Evolutionary conservation across 1,140 invertebrate species (phyloP).

Genomic region (Macrocentrus cingulum): DNA sequence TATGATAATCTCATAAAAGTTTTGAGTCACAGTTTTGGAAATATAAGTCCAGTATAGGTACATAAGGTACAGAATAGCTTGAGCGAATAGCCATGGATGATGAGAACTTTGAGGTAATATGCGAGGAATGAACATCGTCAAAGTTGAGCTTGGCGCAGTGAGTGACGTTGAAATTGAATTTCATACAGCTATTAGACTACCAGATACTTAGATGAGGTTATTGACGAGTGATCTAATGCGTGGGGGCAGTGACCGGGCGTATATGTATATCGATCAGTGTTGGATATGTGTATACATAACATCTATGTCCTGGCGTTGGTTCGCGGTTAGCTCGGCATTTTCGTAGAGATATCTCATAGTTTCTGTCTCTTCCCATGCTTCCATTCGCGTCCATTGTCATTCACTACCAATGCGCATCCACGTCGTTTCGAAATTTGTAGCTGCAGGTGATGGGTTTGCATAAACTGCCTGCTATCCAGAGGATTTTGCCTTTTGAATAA

Average conservation of each 20-base stretch:
- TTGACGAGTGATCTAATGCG: background rate
- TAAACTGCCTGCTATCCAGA: too few relatives aligned
- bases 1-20: background rate
- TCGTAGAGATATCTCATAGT: too few relatives aligned
- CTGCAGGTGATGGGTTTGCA: too few relatives aligned
- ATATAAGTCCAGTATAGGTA: background rate
- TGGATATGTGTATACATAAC: too few relatives aligned
- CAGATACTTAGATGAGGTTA: background rate
- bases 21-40: background rate
- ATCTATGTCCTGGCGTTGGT: too few relatives aligned
- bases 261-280: too few relatives aligned
- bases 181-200: background rate
- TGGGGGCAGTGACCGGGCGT: background rate
- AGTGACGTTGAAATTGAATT: slow-evolving; percentile 4
- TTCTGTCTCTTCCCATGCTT: too few relatives aligned
- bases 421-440: too few relatives aligned
- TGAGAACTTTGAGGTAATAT: background rate
- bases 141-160: background rate
- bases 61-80: background rate
- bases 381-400: too few relatives aligned
- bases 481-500: too few relatives aligned
- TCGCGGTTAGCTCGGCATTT: too few relatives aligned
- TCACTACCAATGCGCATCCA: too few relatives aligned
- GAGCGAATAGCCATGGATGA: background rate
- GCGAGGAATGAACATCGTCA: background rate